Conservation (phyloP, 2,113 vertebrate species). For the Platanista minor region DNA sequence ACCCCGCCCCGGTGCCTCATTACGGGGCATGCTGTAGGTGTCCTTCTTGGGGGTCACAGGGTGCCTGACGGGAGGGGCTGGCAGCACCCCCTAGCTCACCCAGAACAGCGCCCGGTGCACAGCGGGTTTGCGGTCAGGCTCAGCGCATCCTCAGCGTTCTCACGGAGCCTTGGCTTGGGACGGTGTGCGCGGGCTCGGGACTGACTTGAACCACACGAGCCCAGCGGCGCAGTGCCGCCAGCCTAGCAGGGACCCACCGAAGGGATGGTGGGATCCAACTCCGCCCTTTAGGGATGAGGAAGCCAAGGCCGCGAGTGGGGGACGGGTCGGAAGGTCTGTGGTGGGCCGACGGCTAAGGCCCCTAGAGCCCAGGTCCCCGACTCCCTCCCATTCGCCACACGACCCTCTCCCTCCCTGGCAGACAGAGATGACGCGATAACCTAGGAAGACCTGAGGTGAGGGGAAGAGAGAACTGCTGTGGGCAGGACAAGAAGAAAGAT, state of each 20-base stretch:
- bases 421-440: rapidly evolving
- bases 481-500: not conserved
- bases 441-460: not conserved
- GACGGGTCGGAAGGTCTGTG: rapidly evolving
- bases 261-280: rapidly evolving
- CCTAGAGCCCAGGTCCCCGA: not conserved
- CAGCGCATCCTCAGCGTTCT: rapidly evolving
- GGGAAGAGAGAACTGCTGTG: not conserved
- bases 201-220: no score
- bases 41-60: not conserved
- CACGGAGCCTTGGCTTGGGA: rapidly evolving
- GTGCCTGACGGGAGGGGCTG: not conserved
- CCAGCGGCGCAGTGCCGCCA: rapidly evolving
- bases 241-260: no score
- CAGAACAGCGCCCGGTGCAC: rapidly evolving
- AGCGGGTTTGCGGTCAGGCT: rapidly evolving
- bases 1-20: not conserved
- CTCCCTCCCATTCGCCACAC: no score
- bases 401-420: not conserved
- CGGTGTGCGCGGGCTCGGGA: no score
- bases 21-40: rapidly evolving
- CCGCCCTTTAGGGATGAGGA: not conserved
- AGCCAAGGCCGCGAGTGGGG: not conserved
- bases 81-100: not conserved
- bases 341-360: rapidly evolving